These are phyloP conservation scores for Yponomeuta sedellus DNA, from an alignment of 2,888 invertebrate species.

Conservation along the genomic window DNA sequence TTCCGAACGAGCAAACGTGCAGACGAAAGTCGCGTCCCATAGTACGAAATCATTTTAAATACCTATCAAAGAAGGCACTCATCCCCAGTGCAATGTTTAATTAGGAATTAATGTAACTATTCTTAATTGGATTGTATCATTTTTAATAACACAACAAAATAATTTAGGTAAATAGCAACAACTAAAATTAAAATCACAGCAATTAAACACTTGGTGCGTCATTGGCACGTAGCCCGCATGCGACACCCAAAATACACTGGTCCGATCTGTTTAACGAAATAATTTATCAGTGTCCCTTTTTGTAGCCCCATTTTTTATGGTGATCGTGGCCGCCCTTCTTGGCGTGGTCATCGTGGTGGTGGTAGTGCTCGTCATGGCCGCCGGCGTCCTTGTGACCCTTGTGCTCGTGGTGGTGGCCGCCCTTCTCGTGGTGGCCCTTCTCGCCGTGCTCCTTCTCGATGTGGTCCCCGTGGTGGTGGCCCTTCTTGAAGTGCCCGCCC, in stretches of 20 bases:
- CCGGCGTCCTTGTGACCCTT: conserved; percentile 87
- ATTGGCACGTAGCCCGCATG: neutral
- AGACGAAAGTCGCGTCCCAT: no score
- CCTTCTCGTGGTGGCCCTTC: conserved; percentile 87
- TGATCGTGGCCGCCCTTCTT: conserved; percentile 88
- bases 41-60: no score
- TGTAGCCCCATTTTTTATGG: conserved; percentile 86
- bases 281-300: conserved; percentile 63
- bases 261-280: neutral
- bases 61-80: no score
- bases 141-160: conserved; percentile 7
- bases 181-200: conserved; percentile 16
- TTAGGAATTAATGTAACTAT: neutral
- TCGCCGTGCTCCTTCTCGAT: conserved; percentile 87
- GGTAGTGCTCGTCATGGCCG: conserved; percentile 86
- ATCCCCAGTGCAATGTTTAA: neutral
- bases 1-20: no score
- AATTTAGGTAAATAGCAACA: conserved; percentile 13
- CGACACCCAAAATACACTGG: neutral
- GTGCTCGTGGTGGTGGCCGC: conserved; percentile 86
- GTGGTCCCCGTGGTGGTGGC: conserved; percentile 86
- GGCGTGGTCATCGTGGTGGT: conserved; percentile 83
- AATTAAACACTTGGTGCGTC: neutral
- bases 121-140: conserved; percentile 9
- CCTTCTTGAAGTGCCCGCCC: conserved; percentile 87